Evolutionary conservation across 2,113 vertebrate species (phyloP).

Genomic region (Ailuropoda melanoleuca): DNA sequence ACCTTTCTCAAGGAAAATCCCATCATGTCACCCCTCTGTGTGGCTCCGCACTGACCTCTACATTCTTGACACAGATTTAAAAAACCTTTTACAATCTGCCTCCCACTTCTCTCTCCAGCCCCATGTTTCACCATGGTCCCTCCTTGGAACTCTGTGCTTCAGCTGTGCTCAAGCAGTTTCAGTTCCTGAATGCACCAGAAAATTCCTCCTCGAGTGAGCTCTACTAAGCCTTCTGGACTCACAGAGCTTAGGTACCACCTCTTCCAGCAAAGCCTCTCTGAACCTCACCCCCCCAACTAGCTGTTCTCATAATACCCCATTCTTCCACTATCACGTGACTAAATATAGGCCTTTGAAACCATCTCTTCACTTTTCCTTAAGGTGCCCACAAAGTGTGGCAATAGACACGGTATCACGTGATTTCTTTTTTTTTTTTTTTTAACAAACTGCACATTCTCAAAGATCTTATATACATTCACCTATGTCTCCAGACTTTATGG

Average conservation of each 20-base stretch:
- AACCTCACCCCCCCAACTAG: neutral
- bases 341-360: neutral
- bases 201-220: neutral
- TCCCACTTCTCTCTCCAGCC: neutral
- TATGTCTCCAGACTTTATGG: neutral
- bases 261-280: neutral
- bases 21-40: neutral
- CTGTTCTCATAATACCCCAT: neutral
- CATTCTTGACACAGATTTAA: constrained; percentile 24
- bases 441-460: neutral
- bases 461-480: neutral
- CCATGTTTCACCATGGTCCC: neutral
- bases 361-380: neutral
- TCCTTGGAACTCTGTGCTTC: neutral
- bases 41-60: constrained; percentile 10
- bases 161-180: neutral
- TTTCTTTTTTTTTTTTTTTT: neutral
- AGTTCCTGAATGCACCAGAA: neutral
- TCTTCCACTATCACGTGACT: neutral
- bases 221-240: neutral
- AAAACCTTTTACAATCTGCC: neutral
- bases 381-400: neutral
- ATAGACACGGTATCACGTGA: neutral
- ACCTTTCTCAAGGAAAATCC: constrained; percentile 39
- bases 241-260: neutral